Conservation (phyloP, 2,797 vertebrate species). For the Coranthus polyacanthus region DNA sequence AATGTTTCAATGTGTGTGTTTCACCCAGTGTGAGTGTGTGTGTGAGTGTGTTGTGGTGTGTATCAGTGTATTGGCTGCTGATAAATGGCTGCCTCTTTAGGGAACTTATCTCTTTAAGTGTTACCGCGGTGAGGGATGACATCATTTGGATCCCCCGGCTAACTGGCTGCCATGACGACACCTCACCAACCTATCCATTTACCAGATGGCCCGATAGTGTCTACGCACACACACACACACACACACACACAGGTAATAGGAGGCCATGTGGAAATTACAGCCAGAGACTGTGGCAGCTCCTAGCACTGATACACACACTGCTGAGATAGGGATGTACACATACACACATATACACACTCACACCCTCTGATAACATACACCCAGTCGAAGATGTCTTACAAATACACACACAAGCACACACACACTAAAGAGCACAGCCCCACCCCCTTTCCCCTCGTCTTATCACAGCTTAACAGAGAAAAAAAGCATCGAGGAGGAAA, state of each 20-base stretch:
- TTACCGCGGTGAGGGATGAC: constrained; percentile 97
- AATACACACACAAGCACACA: constrained; percentile 46
- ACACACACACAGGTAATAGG: constrained; percentile 88
- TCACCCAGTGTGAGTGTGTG: constrained; percentile 16
- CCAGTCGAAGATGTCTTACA: constrained; percentile 45
- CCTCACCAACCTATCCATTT: constrained; percentile 97
- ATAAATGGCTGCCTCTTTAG: constrained; percentile 99
- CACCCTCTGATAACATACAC: constrained; percentile 52
- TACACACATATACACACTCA: constrained; percentile 28
- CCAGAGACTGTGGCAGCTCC: constrained; percentile 54
- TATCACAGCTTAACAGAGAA: constrained; percentile 97
- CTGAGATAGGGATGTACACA: constrained; percentile 46
- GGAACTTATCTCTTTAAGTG: constrained; percentile 99
- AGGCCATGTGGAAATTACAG: constrained; percentile 98
- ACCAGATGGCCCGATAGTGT: constrained; percentile 99
- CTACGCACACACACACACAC: constrained; percentile 36
- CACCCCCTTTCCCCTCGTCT: constrained; percentile 88
- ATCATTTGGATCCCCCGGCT: constrained; percentile 97
- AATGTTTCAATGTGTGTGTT: constrained; percentile 39
- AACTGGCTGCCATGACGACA: constrained; percentile 95
- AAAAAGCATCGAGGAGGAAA: constrained; percentile 92
- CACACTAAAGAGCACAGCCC: constrained; percentile 64
- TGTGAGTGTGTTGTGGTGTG: constrained; percentile 45
- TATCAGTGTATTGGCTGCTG: constrained; percentile 87
- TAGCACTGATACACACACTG: constrained; percentile 53